Base-by-base conservation (phyloP, 1,140 invertebrate species). In the Triops cancriformis region DNA sequence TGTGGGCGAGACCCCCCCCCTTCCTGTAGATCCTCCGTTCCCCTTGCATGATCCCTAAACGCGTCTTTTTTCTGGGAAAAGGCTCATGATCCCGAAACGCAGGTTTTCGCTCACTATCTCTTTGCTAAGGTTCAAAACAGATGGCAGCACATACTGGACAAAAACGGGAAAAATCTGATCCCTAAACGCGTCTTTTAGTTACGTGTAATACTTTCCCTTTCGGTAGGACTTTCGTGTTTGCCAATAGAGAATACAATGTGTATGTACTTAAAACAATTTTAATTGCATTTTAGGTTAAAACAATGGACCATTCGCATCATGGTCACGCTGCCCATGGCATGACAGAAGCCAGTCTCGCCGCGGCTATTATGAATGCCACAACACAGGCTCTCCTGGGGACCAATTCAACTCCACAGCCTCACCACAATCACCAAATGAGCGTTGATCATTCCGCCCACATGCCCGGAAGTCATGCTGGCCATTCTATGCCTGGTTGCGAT, bases 281-380 rank as follows among this genome's bases (percentile, higher is more conserved):
- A 10, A n/a, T 23, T 76, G 26, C 3, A 7, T 76, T 42, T 45
- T 28, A 75, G 74, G 28, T 26, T 6, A 43, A n/a, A 1, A 76
- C 27, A 78, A 78, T 78, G 77, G 73, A 73, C n/a, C 77, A 78
- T 72, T 28, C 41, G 11, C 76, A 77, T 43, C 41, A 64, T 18
- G 45, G 74, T 73, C 77, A 78, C 74, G 10, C 74, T 42, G 37
- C 6, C 26, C 73, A 42, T n/a, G 18, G 73, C 26, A 74, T 42
- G 73, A 18, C 28, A n/a, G 51, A 64, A 23, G 10, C 51, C 0
- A 64, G 14, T 64, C 0, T 64, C 18, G 23, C 51, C 7, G 14
- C 14, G 37, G 75, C 26, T 72, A 73, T 64, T 23, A 72, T 73
- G 43, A 51, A 77, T 26, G 51, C 42, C 41, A 74, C 41, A 37